These are phyloP conservation scores for Ahaetulla prasina DNA, from an alignment of 2,113 vertebrate species.

Conservation along the genomic window DNA sequence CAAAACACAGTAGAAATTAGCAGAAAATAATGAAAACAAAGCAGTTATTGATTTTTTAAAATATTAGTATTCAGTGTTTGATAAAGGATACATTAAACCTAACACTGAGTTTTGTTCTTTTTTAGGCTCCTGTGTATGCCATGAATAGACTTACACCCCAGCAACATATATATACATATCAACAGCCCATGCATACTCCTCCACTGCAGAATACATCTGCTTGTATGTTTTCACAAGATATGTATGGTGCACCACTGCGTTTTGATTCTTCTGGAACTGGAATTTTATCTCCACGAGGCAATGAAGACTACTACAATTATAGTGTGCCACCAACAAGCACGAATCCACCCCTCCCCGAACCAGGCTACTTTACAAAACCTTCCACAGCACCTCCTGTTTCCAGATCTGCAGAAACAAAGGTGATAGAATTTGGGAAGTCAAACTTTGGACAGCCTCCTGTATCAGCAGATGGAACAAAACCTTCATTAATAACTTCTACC, in stretches of 20 bases:
- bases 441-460: constrained; percentile 77
- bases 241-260: constrained; percentile 80
- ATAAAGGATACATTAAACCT: not conserved
- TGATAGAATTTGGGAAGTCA: constrained; percentile 79
- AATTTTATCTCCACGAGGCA: constrained; percentile 85
- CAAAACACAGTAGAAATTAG: not conserved
- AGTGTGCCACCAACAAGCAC: constrained; percentile 79
- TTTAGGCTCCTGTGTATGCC: constrained; percentile 84
- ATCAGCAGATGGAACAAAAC: constrained; percentile 75
- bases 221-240: constrained; percentile 90
- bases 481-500: constrained; percentile 67
- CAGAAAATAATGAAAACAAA: not conserved
- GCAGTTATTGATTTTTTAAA: not conserved
- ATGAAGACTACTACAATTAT: constrained; percentile 88
- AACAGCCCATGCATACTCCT: constrained; percentile 87
- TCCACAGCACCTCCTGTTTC: constrained; percentile 67
- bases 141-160: constrained; percentile 88
- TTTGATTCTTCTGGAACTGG: constrained; percentile 87
- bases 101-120: not conserved
- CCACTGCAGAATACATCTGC: constrained; percentile 81
- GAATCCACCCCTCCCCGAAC: constrained; percentile 89
- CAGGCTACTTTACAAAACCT: constrained; percentile 95
- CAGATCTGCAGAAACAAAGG: constrained; percentile 78
- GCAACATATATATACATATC: constrained; percentile 88
- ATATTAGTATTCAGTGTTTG: not conserved